These are phyloP conservation scores for Chelmon rostratus DNA, from an alignment of 2,797 vertebrate species.

Conservation along the genomic window DNA sequence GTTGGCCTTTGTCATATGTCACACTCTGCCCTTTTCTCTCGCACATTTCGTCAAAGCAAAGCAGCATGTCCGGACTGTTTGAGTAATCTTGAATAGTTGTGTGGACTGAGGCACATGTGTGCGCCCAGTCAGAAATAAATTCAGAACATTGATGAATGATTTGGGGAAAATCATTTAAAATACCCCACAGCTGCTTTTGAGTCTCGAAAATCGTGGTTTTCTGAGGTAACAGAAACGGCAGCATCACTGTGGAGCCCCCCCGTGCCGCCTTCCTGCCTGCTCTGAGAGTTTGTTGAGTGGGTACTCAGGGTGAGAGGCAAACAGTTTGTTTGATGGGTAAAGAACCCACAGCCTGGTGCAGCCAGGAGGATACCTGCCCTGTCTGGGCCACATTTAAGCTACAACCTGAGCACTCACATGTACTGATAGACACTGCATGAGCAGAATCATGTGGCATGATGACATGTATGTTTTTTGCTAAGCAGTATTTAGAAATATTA, in stretches of 20 bases:
- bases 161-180: conserved; percentile 13
- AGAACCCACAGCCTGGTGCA: conserved; percentile 39
- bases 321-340: conserved; percentile 40
- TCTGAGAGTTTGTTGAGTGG: conserved; percentile 49
- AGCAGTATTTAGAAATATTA: not conserved
- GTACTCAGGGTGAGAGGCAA: conserved; percentile 43
- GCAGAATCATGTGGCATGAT: not conserved
- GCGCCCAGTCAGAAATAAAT: not conserved
- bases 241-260: conserved; percentile 16
- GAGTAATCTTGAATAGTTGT: conserved; percentile 27
- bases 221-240: conserved; percentile 13
- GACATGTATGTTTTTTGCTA: not conserved
- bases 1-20: conserved; percentile 79
- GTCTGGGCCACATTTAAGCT: conserved; percentile 4
- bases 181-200: conserved; percentile 15
- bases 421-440: not conserved
- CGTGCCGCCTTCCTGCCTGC: conserved; percentile 29
- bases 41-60: conserved; percentile 44
- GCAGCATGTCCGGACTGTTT: conserved; percentile 24
- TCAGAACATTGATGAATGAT: conserved; percentile 9
- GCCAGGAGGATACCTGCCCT: conserved; percentile 23
- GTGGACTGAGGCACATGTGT: not conserved
- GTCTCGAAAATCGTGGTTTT: conserved; percentile 38
- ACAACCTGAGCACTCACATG: conserved; percentile 2
- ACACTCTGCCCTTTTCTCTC: conserved; percentile 78